phyloP scores from a whole-genome alignment of 2,888 invertebrate species.

The Cyrtodaria siliqua region DNA sequence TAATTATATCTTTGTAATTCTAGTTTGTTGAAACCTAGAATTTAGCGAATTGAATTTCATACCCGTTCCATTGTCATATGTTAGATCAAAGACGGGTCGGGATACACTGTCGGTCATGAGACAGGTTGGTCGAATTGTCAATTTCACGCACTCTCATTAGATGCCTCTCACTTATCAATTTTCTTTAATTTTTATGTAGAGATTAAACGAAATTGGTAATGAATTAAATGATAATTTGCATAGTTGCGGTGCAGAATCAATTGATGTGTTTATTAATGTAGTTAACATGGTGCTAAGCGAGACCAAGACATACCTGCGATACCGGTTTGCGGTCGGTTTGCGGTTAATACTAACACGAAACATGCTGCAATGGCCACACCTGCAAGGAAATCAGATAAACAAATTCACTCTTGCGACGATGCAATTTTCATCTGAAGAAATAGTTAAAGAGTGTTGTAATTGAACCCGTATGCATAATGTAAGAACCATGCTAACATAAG shows the following conservation, averaged over 20 bases:
- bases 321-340: no score
- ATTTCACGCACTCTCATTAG: background rate
- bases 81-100: slow-evolving; percentile 41
- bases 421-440: no score
- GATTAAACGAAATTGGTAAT: slow-evolving; percentile 12
- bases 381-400: no score
- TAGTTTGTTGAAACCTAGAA: slow-evolving; percentile 29
- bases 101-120: slow-evolving; percentile 26
- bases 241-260: slow-evolving; percentile 5
- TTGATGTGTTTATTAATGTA: background rate
- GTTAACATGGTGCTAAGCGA: no score
- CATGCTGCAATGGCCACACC: no score
- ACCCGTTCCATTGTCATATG: slow-evolving; percentile 27
- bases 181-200: background rate
- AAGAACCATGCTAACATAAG: no score
- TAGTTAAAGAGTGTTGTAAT: no score
- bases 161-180: slow-evolving; percentile 6
- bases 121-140: slow-evolving; percentile 5
- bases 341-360: no score
- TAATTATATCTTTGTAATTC: slow-evolving; percentile 26
- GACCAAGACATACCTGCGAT: no score
- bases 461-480: no score
- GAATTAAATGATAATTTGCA: slow-evolving; percentile 16
- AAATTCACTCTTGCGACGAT: no score
- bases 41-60: slow-evolving; percentile 57